A percentile compares a stretch with the other conserved stretches of the same genome.
Conservation (phyloP, 2,797 vertebrate species). For the Salmo trutta region DNA sequence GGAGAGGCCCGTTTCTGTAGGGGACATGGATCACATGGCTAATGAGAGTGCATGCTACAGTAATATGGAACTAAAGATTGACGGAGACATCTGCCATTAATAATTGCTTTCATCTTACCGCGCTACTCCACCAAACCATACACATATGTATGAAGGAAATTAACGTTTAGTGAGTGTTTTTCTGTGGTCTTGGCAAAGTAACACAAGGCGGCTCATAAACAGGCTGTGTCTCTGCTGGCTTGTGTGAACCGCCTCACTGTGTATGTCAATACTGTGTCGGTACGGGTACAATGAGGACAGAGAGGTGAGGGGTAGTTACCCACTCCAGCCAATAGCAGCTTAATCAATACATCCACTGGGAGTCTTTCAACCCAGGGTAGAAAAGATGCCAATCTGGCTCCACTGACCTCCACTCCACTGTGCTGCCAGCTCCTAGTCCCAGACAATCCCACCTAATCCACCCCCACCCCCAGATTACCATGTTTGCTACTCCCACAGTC, state of each 20-base stretch:
- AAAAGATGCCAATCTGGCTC: not conserved
- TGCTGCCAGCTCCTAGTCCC: not conserved
- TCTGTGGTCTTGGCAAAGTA: too few relatives aligned
- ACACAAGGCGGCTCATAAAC: too few relatives aligned
- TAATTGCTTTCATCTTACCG: conserved; percentile 29
- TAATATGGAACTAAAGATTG: conserved; percentile 5
- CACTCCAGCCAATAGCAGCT: not conserved
- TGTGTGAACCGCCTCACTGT: not conserved
- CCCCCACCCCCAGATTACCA: not conserved
- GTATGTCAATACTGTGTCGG: not conserved
- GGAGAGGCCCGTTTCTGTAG: conserved; percentile 16
- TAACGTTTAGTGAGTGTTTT: too few relatives aligned
- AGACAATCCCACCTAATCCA: conserved; percentile 1
- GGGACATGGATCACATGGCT: conserved; percentile 21
- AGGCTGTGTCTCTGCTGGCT: too few relatives aligned
- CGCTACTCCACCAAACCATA: conserved; percentile 16
- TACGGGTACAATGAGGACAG: not conserved
- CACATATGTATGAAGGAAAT: not conserved
- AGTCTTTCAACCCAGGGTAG: not conserved
- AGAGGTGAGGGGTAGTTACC: not conserved
- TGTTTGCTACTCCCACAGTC: not conserved
- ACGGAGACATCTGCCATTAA: conserved; percentile 9
- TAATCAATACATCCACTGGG: not conserved
- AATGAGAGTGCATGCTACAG: conserved; percentile 41
- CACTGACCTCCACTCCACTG: not conserved